phyloP scores from a whole-genome alignment of 1,140 invertebrate genomes.

The Cecropterus lyciades region DNA sequence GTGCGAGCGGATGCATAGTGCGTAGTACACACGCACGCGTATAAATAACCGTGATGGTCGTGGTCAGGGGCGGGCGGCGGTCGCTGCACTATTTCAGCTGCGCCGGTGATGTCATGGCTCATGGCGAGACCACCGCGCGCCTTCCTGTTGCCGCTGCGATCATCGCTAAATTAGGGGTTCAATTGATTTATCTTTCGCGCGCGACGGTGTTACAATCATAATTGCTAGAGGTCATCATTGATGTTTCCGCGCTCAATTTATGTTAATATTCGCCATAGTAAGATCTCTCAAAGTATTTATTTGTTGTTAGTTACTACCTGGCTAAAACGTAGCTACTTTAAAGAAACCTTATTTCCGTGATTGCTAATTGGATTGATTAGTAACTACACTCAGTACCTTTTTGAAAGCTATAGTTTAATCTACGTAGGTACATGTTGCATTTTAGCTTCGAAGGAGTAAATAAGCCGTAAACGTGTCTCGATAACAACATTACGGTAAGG shows the following conservation, averaged over 20 bases:
- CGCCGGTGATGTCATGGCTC: constrained; percentile 35
- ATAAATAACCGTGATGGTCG: constrained; percentile 56
- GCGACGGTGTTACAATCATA: not conserved
- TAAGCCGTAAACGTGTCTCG: not conserved
- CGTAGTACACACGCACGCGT: constrained; percentile 33
- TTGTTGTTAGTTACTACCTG: too few relatives aligned
- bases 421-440: too few relatives aligned
- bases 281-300: too few relatives aligned
- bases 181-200: constrained; percentile 2
- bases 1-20: constrained; percentile 2
- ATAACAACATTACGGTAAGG: not conserved
- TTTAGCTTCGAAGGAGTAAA: not conserved
- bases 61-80: constrained; percentile 50
- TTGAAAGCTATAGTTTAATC: too few relatives aligned
- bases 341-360: not conserved
- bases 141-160: not conserved
- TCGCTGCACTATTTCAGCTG: constrained; percentile 42
- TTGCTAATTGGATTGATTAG: not conserved
- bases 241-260: not conserved
- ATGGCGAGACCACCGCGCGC: not conserved
- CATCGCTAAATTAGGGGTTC: constrained; percentile 8
- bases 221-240: not conserved
- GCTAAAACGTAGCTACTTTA: not conserved
- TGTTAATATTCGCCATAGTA: too few relatives aligned
- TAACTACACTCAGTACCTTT: too few relatives aligned